These are phyloP conservation scores for Trichonephila clavata DNA, from an alignment of 1,140 invertebrate genomes.

Conservation along the genomic window DNA sequence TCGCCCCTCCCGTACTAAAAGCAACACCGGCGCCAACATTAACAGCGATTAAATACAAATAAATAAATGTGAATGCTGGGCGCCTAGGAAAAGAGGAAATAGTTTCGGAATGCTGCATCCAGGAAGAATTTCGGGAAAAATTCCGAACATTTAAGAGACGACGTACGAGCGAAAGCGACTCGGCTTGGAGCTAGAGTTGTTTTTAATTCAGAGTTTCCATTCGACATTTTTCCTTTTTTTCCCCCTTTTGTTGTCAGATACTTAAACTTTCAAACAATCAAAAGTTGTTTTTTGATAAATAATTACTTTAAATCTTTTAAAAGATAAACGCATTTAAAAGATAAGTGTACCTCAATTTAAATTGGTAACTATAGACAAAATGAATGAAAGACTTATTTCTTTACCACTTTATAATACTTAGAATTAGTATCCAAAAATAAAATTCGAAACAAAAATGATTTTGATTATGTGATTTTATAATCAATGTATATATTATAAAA, in stretches of 20 bases:
- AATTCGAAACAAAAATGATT: too few species aligned
- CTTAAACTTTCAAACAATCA: background rate
- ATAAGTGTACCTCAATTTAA: too few species aligned
- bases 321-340: too few species aligned
- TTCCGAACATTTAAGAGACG: constrained; percentile 25
- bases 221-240: background rate
- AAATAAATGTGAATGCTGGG: constrained; percentile 39
- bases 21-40: constrained; percentile 26
- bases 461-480: too few species aligned
- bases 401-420: too few species aligned
- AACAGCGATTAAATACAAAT: constrained; percentile 43
- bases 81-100: background rate
- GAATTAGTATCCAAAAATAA: too few species aligned
- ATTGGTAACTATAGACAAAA: too few species aligned
- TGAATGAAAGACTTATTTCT: too few species aligned
- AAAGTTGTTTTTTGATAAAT: background rate
- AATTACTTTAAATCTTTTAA: too few species aligned
- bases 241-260: background rate
- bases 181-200: background rate
- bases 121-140: constrained; percentile 40
- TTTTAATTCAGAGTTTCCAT: background rate
- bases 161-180: background rate
- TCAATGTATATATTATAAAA: too few species aligned
- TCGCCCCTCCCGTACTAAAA: background rate
- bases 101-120: constrained; percentile 28